phyloP scores from a whole-genome alignment of 2,113 vertebrate species.

The Phaetusa simplex region DNA sequence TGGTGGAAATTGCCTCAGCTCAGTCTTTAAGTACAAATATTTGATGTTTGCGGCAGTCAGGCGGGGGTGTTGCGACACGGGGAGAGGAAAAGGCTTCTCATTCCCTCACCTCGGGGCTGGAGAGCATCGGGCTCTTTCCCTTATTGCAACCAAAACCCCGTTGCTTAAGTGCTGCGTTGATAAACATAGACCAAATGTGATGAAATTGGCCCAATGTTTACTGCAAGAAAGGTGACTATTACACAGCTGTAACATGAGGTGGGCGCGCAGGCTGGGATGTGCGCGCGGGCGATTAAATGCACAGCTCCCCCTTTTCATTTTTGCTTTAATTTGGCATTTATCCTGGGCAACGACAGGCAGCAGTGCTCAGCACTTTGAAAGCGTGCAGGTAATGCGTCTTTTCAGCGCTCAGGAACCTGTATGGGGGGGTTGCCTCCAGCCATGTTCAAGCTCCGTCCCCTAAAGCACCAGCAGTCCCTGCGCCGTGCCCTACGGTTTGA shows the following conservation, averaged over 20 bases:
- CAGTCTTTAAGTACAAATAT: conserved; percentile 1
- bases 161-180: not conserved
- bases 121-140: not conserved
- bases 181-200: conserved; percentile 15
- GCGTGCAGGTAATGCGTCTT: not conserved
- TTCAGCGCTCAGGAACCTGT: not conserved
- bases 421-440: not conserved
- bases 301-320: not conserved
- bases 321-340: not conserved
- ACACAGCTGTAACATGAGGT: not conserved
- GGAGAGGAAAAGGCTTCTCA: not conserved
- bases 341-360: not conserved
- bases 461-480: not conserved
- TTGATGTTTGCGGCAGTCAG: not conserved
- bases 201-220: conserved; percentile 17
- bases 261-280: not conserved
- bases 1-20: not conserved
- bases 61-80: not conserved
- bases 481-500: not conserved
- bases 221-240: not conserved
- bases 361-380: not conserved
- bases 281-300: not conserved
- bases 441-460: not conserved
- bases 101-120: not conserved
- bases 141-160: not conserved